Evolutionary conservation across 2,888 invertebrate genomes (phyloP), one percentile per base, ranked within the genome.

Genomic region (Cheilosia vernalis): DNA sequence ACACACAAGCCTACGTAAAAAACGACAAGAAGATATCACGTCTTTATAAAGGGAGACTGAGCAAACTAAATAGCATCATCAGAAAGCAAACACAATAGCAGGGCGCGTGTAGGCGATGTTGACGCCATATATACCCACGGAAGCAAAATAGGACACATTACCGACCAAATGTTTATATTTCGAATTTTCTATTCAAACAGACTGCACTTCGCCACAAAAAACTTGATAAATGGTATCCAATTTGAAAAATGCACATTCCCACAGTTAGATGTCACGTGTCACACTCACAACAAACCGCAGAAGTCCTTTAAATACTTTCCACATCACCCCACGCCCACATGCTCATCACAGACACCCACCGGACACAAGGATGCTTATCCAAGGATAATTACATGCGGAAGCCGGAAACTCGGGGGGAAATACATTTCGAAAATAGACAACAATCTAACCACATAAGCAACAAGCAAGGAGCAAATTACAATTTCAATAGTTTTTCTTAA

Each of bases 61-160:
- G 9, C 15, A 21, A 24, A 21, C 19, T 64, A 24, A 51, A 64
- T 64, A 63, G 55, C 73, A 53, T 64, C 55, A 56, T 55, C 63
- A 63, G 15, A 63, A 58, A 60, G 15, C 21, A n/a, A 53, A 49
- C 49, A 33, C 33, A 53, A 61, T 53, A 33, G 7, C n/a, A 53
- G 21, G 53, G 30, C 42, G 30, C 58, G 55, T 47, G 73, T 73
- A 64, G 73, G 63, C 55, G 63, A 55, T 73, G 24, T 47, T 64
- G 64, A 64, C 63, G 47, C 63, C 33, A 49, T 47, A 56, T 3
- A 10, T 37, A 17, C 37, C 33, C 44, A 47, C 55, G 30, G 42
- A 73, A 30, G 17, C n/a, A 27, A 37, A 55, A n/a, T 53, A 33
- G 61, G 42, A 30, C 61, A 72, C 51, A 72, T 21, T 40, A 19